Conservation (phyloP, 2,888 invertebrate species). For the Ormyrus pomaceus region DNA sequence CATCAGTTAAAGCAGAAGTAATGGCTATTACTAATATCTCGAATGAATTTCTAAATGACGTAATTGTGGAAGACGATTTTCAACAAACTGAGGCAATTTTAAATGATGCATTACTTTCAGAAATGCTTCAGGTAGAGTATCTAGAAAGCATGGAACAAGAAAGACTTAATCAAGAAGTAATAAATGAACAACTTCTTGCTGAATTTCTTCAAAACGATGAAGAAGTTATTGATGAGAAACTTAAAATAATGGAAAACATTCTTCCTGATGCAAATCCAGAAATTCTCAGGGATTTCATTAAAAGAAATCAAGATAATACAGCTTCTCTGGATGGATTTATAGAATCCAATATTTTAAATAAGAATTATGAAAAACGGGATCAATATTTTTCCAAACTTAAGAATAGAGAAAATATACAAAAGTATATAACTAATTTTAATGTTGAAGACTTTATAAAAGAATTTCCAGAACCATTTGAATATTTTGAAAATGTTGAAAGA, state of each 20-base stretch:
- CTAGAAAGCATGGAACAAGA: not conserved
- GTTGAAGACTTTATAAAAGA: conserved; percentile 74
- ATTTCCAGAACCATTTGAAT: conserved; percentile 74
- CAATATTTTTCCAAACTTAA: conserved; percentile 26
- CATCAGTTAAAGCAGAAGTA: too few relatives aligned
- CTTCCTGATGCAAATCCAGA: conserved; percentile 70
- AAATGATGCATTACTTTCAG: conserved; percentile 13
- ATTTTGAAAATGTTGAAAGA: conserved; percentile 65
- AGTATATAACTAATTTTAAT: conserved; percentile 75
- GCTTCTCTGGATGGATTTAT: conserved; percentile 62
- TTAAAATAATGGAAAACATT: conserved; percentile 62
- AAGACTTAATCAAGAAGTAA: conserved; percentile 56
- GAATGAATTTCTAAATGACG: too few relatives aligned
- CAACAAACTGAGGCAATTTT: not conserved
- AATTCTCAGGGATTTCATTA: conserved; percentile 61
- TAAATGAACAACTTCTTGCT: conserved; percentile 23
- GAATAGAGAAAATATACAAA: conserved; percentile 58
- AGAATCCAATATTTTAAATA: conserved; percentile 60
- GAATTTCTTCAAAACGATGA: conserved; percentile 34
- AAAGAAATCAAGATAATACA: conserved; percentile 54
- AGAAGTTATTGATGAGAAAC: conserved; percentile 57
- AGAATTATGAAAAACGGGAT: conserved; percentile 64
- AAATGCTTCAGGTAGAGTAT: conserved; percentile 21
- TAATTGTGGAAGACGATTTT: not conserved
- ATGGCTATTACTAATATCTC: too few relatives aligned